Evolutionary conservation across 2,888 invertebrate species (phyloP).

Genomic region (Epistrophe grossulariae): DNA sequence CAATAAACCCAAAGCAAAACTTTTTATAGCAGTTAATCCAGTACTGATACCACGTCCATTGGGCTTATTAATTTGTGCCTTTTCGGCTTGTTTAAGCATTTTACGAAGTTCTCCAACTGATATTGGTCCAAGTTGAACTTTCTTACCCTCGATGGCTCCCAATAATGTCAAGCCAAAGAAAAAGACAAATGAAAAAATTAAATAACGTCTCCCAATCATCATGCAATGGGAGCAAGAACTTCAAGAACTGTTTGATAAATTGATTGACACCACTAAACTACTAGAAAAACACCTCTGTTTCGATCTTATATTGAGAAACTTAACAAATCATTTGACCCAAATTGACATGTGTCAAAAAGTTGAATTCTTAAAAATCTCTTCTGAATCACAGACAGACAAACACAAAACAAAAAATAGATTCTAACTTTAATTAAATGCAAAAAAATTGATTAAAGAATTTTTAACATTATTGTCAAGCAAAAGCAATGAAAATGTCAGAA

Average conservation of each 20-base stretch:
- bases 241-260: neutral
- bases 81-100: neutral
- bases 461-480: neutral
- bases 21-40: neutral
- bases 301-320: neutral
- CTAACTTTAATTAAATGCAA: neutral
- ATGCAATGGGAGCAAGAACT: neutral
- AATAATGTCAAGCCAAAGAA: neutral
- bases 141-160: neutral
- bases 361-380: neutral
- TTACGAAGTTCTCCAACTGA: slow-evolving; percentile 2
- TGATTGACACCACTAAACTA: neutral
- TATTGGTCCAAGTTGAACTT: neutral
- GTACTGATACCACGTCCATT: neutral
- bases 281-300: neutral
- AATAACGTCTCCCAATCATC: neutral
- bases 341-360: slow-evolving; percentile 6
- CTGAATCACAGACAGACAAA: neutral
- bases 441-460: neutral
- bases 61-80: neutral
- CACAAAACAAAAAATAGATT: neutral
- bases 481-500: neutral
- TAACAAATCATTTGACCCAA: neutral
- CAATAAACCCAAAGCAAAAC: neutral
- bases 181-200: neutral